Evolutionary conservation across 2,888 invertebrate genomes (phyloP), one percentile per base, ranked within the genome.

Genomic region (Sarcophaga subvicina): DNA sequence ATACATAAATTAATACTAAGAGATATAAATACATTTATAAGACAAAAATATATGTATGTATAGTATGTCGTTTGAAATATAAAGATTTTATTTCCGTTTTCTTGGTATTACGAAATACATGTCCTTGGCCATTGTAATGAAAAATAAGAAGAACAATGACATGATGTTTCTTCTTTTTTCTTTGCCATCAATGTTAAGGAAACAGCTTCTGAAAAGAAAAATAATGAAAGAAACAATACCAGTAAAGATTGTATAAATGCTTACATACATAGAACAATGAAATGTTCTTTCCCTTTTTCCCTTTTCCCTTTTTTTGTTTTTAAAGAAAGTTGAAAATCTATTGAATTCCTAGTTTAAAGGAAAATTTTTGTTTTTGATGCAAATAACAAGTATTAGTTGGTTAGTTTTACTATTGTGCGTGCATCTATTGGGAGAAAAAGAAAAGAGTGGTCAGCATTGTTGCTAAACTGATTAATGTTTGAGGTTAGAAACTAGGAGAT

Each of bases 61-160:
- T n/a, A 54, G 37, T 1, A n/a, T 69, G 17, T 47, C 20, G 20
- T 10, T 54, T 45, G 14, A 72, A 60, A 37, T 60, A 14, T 27
- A 70, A n/a, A 60, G 27, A n/a, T n/a, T 5, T 37, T 63, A 10
- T 37, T 37, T 37, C 8, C 37, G 8, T 71, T 66, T 63, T 69
- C 60, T 49, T 62, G 63, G 10, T 63, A 20, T 77, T 77, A 22
- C 59, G 54, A 84, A 71, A 25, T 67, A 80, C 67, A 72, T 70
- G 80, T 77, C 84, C 80, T 80, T 80, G 84, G 76, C 69, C 76
- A 85, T 25, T 76, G 71, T 67, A 77, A 72, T 80, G 54, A 71
- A 72, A 37, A 71, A 37, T 67, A 64, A 77, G 37, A 37, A 37
- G 71, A 77, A 85, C 72, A 85, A 77, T 76, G 80, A 80, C 72